Evolutionary conservation across 2,888 invertebrate species (phyloP).

Genomic region (Zhengitettix transpicula): DNA sequence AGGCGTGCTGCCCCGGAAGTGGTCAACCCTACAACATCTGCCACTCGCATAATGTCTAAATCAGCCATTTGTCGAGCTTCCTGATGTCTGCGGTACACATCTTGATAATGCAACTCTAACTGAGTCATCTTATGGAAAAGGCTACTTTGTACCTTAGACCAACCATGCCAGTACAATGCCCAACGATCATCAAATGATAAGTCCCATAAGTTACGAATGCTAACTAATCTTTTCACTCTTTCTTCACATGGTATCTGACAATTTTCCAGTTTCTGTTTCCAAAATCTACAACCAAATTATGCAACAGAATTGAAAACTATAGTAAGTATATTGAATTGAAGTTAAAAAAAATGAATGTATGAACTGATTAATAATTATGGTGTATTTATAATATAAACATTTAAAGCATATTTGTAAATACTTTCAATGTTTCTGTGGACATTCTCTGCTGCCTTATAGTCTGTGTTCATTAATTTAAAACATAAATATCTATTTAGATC

Average conservation of each 20-base stretch:
- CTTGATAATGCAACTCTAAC: conserved; percentile 11
- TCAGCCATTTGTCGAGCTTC: conserved; percentile 39
- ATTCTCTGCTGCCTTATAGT: no score
- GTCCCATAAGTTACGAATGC: conserved; percentile 16
- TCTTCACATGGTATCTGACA: neutral
- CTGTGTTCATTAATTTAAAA: no score
- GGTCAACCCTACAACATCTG: conserved; percentile 53
- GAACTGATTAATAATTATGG: no score
- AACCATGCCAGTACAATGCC: conserved; percentile 23
- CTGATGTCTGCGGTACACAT: conserved; percentile 26
- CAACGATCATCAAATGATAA: conserved; percentile 23
- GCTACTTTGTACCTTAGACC: neutral
- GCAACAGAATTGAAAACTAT: no score
- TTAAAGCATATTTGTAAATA: no score
- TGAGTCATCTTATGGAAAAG: conserved; percentile 13
- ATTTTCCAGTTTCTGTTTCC: neutral
- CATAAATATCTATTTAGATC: no score
- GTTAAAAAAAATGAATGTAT: no score
- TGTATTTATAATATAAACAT: no score
- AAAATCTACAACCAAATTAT: neutral
- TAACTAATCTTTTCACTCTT: neutral
- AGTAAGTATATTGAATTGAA: no score
- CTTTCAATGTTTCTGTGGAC: no score
- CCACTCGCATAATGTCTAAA: conserved; percentile 33
- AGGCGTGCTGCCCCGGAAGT: conserved; percentile 58